A percentile compares a stretch with the other conserved stretches of the same genome.
phyloP scores from a whole-genome alignment of 2,888 invertebrate genomes.

The Zele albiditarsus region DNA sequence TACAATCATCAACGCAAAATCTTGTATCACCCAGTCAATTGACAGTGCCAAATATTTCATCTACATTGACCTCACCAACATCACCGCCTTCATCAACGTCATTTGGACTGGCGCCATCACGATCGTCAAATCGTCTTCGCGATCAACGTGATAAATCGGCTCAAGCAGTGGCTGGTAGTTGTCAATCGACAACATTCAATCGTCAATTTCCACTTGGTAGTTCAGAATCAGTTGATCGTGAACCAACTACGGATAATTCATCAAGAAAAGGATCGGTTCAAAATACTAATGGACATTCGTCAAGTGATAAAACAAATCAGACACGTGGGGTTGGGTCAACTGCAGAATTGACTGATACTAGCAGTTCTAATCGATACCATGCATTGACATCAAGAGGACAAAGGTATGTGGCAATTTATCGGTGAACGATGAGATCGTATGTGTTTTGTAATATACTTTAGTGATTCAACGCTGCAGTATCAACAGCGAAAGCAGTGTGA shows the following conservation, averaged over 20 bases:
- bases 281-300: neutral
- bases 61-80: constrained; percentile 32
- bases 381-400: constrained; percentile 26
- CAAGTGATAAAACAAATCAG: neutral
- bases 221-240: constrained; percentile 34
- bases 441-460: constrained; percentile 42
- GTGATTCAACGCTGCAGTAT: constrained; percentile 42
- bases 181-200: constrained; percentile 29
- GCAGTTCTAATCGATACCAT: neutral
- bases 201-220: constrained; percentile 22
- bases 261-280: constrained; percentile 1
- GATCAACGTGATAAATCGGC: constrained; percentile 22
- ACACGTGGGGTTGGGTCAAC: neutral
- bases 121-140: constrained; percentile 33
- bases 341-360: neutral
- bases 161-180: neutral
- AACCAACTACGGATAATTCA: constrained; percentile 15
- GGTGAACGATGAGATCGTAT: constrained; percentile 23
- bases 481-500: constrained; percentile 30
- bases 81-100: constrained; percentile 32
- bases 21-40: constrained; percentile 29
- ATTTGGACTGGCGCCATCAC: constrained; percentile 12
- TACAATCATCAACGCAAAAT: constrained; percentile 1
- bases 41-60: constrained; percentile 32
- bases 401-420: constrained; percentile 31